Conservation (phyloP, 2,113 vertebrate genomes). For the Lipophrys pholis region DNA sequence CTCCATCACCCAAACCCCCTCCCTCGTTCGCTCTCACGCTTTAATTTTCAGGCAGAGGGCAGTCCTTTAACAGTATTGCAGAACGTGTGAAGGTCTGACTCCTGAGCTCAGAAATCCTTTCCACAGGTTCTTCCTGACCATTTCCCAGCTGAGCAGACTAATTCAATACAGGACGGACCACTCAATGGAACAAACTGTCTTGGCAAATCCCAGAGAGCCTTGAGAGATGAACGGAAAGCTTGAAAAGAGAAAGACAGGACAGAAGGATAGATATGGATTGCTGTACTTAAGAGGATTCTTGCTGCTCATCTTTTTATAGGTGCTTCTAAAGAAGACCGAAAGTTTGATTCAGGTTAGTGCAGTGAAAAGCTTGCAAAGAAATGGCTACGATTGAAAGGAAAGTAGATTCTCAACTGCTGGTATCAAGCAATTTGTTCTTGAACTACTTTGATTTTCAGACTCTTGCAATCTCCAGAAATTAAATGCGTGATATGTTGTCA, state of each 20-base stretch:
- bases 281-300: constrained; percentile 16
- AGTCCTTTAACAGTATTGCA: constrained; percentile 17
- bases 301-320: constrained; percentile 4
- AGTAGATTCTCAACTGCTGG: not conserved
- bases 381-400: not conserved
- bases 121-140: constrained; percentile 2
- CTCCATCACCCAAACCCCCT: not conserved
- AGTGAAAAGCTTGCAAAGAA: not conserved
- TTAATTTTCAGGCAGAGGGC: constrained; percentile 1
- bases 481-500: constrained; percentile 3
- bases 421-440: not conserved
- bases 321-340: constrained; percentile 7
- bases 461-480: not conserved
- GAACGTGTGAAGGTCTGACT: constrained; percentile 17
- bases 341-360: not conserved
- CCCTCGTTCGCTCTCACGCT: not conserved
- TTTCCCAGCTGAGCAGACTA: constrained; percentile 29
- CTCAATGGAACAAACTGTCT: constrained; percentile 34
- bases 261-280: constrained; percentile 17
- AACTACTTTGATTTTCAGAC: not conserved
- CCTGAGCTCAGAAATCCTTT: constrained; percentile 27
- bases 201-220: not conserved
- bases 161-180: constrained; percentile 36
- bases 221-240: not conserved
- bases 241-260: not conserved